Conservation (phyloP, 2,113 vertebrate species). For the Holacanthus passer region DNA sequence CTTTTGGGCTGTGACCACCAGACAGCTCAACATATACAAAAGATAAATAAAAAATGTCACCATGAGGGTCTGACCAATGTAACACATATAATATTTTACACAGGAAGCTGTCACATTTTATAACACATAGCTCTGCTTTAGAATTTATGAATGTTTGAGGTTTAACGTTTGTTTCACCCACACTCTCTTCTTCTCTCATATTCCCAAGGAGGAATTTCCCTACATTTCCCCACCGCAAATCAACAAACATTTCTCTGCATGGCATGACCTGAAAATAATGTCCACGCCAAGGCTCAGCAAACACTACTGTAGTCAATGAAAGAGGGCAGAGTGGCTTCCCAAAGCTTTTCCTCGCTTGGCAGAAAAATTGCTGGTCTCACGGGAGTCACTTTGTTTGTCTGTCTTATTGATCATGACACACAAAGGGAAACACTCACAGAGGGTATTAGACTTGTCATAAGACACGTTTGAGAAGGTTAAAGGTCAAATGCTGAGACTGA, state of each 20-base stretch:
- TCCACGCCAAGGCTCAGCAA: slow-evolving; percentile 5
- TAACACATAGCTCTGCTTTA: slow-evolving; percentile 2
- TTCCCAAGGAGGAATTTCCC: not conserved
- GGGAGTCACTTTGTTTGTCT: slow-evolving; percentile 31
- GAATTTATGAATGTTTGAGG: not conserved
- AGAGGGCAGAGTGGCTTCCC: not conserved
- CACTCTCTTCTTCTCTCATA: not conserved
- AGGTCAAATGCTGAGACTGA: slow-evolving; percentile 29
- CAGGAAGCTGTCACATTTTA: slow-evolving; percentile 2
- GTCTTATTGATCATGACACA: slow-evolving; percentile 44
- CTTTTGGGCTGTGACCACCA: slow-evolving; percentile 27
- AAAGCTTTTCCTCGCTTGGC: slow-evolving; percentile 1
- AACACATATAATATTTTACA: not conserved
- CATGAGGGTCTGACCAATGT: slow-evolving; percentile 12
- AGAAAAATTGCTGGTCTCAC: slow-evolving; percentile 10
- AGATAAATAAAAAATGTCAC: slow-evolving; percentile 24
- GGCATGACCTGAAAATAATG: slow-evolving; percentile 25
- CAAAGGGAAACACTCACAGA: slow-evolving; percentile 18
- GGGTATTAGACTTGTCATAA: not conserved
- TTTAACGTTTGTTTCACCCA: not conserved
- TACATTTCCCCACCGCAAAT: not conserved
- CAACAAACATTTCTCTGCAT: not conserved
- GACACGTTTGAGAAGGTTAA: slow-evolving; percentile 34
- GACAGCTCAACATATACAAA: slow-evolving; percentile 24
- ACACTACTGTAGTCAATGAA: not conserved